A percentile compares a stretch with the other conserved stretches of the same genome.
Conservation (phyloP, 2,113 vertebrate genomes). For the Formicarius rufipectus region DNA sequence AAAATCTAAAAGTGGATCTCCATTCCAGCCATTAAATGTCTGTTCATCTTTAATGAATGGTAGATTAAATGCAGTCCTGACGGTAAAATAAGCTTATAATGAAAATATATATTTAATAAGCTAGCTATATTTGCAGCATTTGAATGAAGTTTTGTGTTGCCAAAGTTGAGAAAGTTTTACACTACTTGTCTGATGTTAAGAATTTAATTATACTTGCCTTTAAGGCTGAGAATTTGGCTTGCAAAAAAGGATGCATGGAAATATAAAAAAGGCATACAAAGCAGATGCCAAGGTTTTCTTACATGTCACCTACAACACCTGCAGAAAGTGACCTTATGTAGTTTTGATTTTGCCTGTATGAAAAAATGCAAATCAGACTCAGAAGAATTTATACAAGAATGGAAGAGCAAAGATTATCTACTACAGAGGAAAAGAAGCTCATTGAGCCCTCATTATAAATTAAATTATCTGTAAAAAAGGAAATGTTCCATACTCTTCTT, state of each 20-base stretch:
- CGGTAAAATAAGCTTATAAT: background rate
- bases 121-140: background rate
- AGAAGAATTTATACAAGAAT: background rate
- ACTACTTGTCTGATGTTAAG: background rate
- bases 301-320: background rate
- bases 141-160: background rate
- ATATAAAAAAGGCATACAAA: background rate
- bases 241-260: background rate
- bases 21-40: background rate
- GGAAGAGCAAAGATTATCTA: background rate
- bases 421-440: background rate
- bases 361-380: background rate
- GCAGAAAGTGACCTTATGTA: conserved; percentile 19
- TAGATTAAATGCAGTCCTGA: background rate
- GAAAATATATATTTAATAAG: background rate
- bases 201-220: background rate
- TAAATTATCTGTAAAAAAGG: background rate
- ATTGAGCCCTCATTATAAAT: background rate
- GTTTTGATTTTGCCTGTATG: background rate
- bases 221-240: background rate
- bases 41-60: background rate
- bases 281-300: background rate
- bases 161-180: background rate
- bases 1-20: background rate
- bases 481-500: background rate